A percentile compares a stretch with the other conserved stretches of the same genome.
Conservation (phyloP, 1,140 invertebrate genomes). For the Pseudomyrmex dendroicus region DNA sequence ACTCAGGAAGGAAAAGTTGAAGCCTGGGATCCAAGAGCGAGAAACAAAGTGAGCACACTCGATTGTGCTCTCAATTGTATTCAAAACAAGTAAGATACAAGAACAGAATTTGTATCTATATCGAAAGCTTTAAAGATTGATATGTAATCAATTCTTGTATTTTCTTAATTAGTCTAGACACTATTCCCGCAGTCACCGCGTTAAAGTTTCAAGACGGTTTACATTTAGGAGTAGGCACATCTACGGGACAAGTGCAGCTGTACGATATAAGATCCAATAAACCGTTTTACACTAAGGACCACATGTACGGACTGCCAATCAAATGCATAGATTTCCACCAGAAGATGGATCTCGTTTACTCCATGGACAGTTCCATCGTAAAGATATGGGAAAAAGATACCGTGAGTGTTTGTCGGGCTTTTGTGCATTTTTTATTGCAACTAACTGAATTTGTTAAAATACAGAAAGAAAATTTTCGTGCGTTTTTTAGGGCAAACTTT, state of each 20-base stretch:
- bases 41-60: conserved; percentile 91
- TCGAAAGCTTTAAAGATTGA: neutral
- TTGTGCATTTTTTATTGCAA: conserved; percentile 1
- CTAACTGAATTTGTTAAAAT: conserved; percentile 22
- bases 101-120: neutral
- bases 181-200: conserved; percentile 91
- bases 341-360: conserved; percentile 93
- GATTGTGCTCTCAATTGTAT: conserved; percentile 93
- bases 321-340: conserved; percentile 95
- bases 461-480: conserved; percentile 2
- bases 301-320: conserved; percentile 97
- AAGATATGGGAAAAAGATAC: conserved; percentile 98
- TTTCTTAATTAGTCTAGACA: conserved; percentile 45
- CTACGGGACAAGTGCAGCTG: conserved; percentile 96
- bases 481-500: conserved; percentile 92
- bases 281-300: conserved; percentile 96
- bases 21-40: conserved; percentile 96
- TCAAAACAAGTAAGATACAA: conserved; percentile 86
- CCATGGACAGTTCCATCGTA: conserved; percentile 95
- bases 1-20: conserved; percentile 97
- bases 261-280: conserved; percentile 97
- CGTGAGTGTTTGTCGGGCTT: conserved; percentile 86
- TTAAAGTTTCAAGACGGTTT: conserved; percentile 93
- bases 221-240: conserved; percentile 95
- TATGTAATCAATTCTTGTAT: neutral